Evolutionary conservation across 2,113 vertebrate species (phyloP).

Genomic region (Nymphicus hollandicus): DNA sequence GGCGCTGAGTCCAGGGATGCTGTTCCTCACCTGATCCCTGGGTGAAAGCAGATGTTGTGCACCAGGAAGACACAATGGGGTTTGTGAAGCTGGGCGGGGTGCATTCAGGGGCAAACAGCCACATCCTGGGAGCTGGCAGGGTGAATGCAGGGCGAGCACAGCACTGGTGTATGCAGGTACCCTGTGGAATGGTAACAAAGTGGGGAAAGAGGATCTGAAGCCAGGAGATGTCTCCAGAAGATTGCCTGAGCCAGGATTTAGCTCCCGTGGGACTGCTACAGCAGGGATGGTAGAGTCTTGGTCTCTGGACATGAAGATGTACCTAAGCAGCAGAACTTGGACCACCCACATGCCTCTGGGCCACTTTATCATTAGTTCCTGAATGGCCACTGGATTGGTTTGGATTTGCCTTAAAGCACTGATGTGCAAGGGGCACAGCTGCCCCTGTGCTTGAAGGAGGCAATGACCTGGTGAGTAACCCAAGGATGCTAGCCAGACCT

Average conservation of each 20-base stretch:
- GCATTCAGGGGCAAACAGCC: not conserved
- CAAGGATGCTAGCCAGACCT: not conserved
- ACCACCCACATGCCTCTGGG: accelerated
- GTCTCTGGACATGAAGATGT: not conserved
- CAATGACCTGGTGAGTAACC: not conserved
- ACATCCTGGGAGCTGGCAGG: not conserved
- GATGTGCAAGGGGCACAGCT: not conserved
- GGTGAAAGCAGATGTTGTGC: accelerated
- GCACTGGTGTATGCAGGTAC: accelerated
- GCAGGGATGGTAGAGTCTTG: not conserved
- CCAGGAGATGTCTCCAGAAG: not conserved
- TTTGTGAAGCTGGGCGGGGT: not conserved
- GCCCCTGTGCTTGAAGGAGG: accelerated
- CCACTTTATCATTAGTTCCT: not conserved
- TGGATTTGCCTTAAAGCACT: not conserved
- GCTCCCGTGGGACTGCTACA: not conserved
- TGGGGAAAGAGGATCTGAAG: not conserved
- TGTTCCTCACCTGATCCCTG: not conserved
- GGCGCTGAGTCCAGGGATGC: too few relatives aligned
- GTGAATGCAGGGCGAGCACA: not conserved
- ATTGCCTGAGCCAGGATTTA: not conserved
- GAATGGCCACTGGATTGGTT: not conserved
- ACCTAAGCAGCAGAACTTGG: not conserved
- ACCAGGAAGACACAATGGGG: not conserved
- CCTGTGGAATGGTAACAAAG: not conserved